Base-by-base conservation (phyloP, 2,888 invertebrate genomes). In the Hirtodrosophila alboralis region DNA sequence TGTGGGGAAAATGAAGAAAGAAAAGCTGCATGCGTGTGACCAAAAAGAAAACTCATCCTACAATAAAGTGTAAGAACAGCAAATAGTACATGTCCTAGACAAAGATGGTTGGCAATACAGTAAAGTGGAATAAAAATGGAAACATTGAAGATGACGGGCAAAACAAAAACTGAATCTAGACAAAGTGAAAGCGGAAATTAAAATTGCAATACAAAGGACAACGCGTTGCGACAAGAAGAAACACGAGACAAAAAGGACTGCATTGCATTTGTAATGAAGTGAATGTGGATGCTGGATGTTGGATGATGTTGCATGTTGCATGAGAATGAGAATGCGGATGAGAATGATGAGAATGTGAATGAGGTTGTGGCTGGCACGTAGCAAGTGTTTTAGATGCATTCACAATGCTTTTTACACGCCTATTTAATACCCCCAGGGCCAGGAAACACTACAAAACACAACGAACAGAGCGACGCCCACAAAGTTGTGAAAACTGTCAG, bases 131-230 rank as follows among this genome's bases (percentile, higher is more conserved):
- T n/a, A 5, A 14, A 49, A 10, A 23, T n/a, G 37, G 6, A 1
- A 33, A 26, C 41, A 23, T 54, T 30, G 26, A 38, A 36, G 64
- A 49, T 40, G 51, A 28, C 33, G 38, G 37, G 49, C 61, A 52
- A n/a, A 64, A 73, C 60, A 76, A 69, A 56, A 63, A 76, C 57
- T 60, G 77, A 75, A 80, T 84, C 64, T 70, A 80, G 84, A 80
- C 86, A 86, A 84, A 80, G 83, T 84, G 79, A 78, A 83, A 78
- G 67, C 87, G 87, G 81, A 83, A 83, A 86, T 86, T 85, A 81
- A 86, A 83, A 83, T 73, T 83, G 85, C 75, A 81, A 63, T 84
- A 85, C 77, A 78, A 74, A 86, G 64, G 52, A 57, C 41, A 53
- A 49, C 48, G 54, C 68, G 53, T 44, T 36, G 40, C 52, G 44